phyloP scores from a whole-genome alignment of 1,140 invertebrate species.

The Hermetia illucens region DNA sequence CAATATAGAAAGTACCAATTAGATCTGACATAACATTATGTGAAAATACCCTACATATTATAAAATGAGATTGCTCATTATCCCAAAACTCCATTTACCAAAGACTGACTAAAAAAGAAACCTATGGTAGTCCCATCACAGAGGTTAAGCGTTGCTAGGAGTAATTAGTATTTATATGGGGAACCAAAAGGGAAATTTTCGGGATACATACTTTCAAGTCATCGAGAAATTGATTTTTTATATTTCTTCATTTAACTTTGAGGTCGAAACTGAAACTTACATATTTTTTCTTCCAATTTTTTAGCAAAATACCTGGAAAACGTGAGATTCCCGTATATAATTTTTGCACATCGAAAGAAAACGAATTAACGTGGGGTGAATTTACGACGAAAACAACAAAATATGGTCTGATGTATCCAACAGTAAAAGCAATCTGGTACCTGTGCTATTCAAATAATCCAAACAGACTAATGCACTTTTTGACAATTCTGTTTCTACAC shows the following conservation, averaged over 20 bases:
- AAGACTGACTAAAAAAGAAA: too few relatives aligned
- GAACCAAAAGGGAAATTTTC: too few relatives aligned
- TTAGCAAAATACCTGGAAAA: constrained; percentile 11
- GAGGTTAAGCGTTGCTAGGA: too few relatives aligned
- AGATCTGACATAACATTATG: too few relatives aligned
- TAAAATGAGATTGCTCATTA: too few relatives aligned
- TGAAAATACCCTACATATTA: too few relatives aligned
- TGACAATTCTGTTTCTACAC: constrained; percentile 42
- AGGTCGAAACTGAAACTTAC: not conserved
- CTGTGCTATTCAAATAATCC: constrained; percentile 14
- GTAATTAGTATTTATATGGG: too few relatives aligned
- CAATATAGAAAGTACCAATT: too few relatives aligned
- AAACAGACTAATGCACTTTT: constrained; percentile 30
- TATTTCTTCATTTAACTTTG: not conserved
- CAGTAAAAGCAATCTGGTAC: constrained; percentile 40
- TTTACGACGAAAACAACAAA: constrained; percentile 35
- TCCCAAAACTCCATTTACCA: too few relatives aligned
- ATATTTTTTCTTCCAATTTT: not conserved
- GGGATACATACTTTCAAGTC: too few relatives aligned
- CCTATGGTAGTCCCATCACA: too few relatives aligned
- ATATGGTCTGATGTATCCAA: constrained; percentile 35
- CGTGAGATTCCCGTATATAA: constrained; percentile 46
- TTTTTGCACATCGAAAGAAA: constrained; percentile 46
- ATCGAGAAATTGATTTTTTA: not conserved
- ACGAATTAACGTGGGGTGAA: constrained; percentile 47